Evolutionary conservation across 1,140 invertebrate genomes (phyloP).

Genomic region (Vollenhovia emeryi): DNA sequence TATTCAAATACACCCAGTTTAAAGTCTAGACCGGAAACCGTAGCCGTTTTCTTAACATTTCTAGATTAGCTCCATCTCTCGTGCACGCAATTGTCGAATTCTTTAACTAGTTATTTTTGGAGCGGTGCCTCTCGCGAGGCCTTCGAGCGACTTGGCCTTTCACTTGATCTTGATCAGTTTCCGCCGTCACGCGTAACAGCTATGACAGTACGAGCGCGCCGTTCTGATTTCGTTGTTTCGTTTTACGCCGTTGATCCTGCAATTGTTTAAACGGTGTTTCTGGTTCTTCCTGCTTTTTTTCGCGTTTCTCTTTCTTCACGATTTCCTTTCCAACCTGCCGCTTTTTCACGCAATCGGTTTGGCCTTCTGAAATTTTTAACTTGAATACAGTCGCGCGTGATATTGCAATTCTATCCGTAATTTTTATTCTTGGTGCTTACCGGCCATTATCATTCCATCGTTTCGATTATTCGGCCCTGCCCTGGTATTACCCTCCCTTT

Average conservation of each 20-base stretch:
- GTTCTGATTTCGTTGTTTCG: neutral
- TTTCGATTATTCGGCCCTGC: slow-evolving; percentile 33
- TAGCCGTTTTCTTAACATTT: neutral
- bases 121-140: slow-evolving; percentile 26
- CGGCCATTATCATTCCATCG: neutral
- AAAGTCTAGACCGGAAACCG: neutral
- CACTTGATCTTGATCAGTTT: slow-evolving; percentile 65
- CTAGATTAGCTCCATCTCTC: neutral
- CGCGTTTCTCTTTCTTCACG: neutral
- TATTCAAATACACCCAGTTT: neutral
- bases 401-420: neutral
- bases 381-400: neutral
- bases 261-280: neutral
- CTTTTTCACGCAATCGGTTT: neutral
- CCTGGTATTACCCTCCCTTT: neutral
- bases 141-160: slow-evolving; percentile 61
- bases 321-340: neutral
- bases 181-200: neutral
- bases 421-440: neutral
- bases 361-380: neutral
- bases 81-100: neutral
- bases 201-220: neutral
- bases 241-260: neutral
- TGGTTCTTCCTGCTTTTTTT: neutral
- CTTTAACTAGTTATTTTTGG: slow-evolving; percentile 58